A percentile compares a stretch with the other conserved stretches of the same genome.
Conservation (phyloP, 2,113 vertebrate genomes). For the Centropus unirufus region DNA sequence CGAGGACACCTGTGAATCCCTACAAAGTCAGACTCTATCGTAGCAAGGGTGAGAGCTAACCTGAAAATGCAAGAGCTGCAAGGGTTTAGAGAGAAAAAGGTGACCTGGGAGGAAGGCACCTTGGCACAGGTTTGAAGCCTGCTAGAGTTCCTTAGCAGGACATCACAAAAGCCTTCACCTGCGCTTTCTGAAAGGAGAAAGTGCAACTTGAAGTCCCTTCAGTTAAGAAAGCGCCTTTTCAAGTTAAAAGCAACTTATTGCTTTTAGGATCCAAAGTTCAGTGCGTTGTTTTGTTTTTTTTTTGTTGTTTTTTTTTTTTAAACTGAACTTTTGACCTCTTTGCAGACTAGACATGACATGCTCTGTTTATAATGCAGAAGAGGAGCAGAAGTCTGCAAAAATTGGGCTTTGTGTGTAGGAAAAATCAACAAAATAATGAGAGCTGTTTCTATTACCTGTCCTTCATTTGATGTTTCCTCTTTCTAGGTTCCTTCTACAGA, state of each 20-base stretch:
- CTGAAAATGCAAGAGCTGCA: fast-evolving
- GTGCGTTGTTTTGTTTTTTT: neutral
- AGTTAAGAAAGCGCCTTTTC: neutral
- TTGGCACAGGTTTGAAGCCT: neutral
- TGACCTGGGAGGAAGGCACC: fast-evolving
- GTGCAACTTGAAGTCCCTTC: neutral
- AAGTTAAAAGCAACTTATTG: neutral
- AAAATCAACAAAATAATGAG: neutral
- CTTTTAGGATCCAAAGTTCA: neutral
- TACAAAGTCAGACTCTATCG: fast-evolving
- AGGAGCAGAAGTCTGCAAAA: neutral
- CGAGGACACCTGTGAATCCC: neutral
- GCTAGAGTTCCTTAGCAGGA: neutral
- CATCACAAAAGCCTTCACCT: neutral
- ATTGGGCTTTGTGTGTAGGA: neutral
- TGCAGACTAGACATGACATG: neutral
- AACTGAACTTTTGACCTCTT: constrained; percentile 19
- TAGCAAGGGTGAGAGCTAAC: neutral
- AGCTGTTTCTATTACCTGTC: constrained; percentile 6
- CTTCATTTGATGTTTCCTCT: neutral
- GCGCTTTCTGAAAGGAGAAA: neutral
- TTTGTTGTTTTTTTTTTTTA: neutral
- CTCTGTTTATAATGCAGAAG: neutral
- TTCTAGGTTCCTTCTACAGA: neutral
- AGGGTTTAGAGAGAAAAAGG: neutral